These are phyloP conservation scores for Galeruca laticollis DNA, from an alignment of 2,888 invertebrate genomes.

Conservation along the genomic window DNA sequence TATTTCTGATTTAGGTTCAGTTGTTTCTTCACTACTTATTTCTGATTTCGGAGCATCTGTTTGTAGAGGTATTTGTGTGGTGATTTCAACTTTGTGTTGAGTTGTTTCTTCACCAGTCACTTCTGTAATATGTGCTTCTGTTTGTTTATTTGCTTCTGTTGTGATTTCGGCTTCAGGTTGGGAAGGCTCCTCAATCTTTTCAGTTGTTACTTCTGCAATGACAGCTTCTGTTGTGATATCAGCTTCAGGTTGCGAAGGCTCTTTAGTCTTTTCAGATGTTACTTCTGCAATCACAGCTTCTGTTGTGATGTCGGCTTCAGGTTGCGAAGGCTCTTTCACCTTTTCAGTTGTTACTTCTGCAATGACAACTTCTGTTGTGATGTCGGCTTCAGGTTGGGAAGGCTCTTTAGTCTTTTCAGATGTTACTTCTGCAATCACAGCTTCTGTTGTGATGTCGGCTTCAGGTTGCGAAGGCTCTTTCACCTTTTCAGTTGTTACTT, in stretches of 20 bases:
- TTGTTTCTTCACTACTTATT: conserved; percentile 29
- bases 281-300: conserved; percentile 26
- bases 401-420: conserved; percentile 9
- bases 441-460: conserved; percentile 17
- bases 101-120: conserved; percentile 14
- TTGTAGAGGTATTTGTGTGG: not conserved
- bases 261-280: conserved; percentile 23
- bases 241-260: conserved; percentile 24
- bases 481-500: conserved; percentile 18
- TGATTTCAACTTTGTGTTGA: not conserved
- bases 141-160: conserved; percentile 28
- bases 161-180: conserved; percentile 29
- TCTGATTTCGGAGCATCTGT: not conserved
- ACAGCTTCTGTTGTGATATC: conserved; percentile 13
- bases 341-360: conserved; percentile 14
- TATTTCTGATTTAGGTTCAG: conserved; percentile 14
- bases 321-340: conserved; percentile 18
- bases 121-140: conserved; percentile 15
- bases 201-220: conserved; percentile 30
- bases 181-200: not conserved
- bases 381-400: conserved; percentile 21
- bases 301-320: not conserved
- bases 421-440: conserved; percentile 28
- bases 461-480: conserved; percentile 16
- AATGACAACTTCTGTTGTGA: conserved; percentile 17